These are phyloP conservation scores for Zingel zingel DNA, from an alignment of 2,113 vertebrate species.

Conservation along the genomic window DNA sequence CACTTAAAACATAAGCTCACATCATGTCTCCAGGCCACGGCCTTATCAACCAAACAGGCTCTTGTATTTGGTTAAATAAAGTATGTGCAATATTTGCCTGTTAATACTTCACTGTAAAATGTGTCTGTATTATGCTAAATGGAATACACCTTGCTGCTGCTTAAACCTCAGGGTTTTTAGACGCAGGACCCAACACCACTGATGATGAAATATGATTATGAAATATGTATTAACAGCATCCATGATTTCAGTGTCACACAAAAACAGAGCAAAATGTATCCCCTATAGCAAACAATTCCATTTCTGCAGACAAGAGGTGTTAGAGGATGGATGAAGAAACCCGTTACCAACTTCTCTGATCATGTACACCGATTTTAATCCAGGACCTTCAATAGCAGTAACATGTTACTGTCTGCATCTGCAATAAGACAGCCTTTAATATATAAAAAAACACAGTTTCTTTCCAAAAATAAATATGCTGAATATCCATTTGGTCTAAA, in stretches of 20 bases:
- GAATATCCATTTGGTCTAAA: conserved; percentile 49
- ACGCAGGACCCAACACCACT: not conserved
- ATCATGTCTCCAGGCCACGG: conserved; percentile 39
- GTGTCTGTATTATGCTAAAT: not conserved
- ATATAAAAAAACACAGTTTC: not conserved
- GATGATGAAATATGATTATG: not conserved
- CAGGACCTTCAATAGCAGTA: not conserved
- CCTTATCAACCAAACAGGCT: conserved; percentile 1
- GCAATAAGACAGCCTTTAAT: not conserved
- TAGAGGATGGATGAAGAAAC: no score
- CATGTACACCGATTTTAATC: not conserved
- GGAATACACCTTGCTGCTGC: not conserved
- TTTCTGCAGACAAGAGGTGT: not conserved
- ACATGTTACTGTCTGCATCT: not conserved
- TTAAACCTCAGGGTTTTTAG: not conserved
- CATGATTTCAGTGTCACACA: not conserved
- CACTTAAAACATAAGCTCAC: conserved; percentile 67
- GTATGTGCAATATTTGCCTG: fast-evolving
- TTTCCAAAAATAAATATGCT: conserved; percentile 40
- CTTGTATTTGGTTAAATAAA: not conserved
- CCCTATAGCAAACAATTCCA: not conserved
- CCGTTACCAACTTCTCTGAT: no score
- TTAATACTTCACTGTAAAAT: not conserved
- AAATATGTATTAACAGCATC: not conserved
- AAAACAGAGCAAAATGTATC: not conserved